phyloP scores from a whole-genome alignment of 1,140 invertebrate species.

The Pectinophora gossypiella region DNA sequence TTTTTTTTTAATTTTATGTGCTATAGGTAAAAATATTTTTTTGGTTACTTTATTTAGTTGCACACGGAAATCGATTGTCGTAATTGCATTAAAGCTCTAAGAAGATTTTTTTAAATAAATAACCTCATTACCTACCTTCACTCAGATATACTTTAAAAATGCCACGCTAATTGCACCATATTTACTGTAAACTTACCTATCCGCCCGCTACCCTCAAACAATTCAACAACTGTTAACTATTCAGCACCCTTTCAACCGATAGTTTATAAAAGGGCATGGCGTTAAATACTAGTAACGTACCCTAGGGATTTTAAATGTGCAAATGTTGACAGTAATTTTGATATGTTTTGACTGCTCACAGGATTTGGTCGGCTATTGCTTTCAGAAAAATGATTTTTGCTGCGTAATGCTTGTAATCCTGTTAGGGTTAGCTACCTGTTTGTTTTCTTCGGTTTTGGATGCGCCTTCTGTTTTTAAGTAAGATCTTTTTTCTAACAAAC shows the following conservation, averaged over 20 bases:
- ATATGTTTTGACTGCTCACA: conserved; percentile 56
- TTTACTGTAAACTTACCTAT: too few relatives aligned
- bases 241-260: conserved; percentile 27
- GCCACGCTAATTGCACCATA: too few relatives aligned
- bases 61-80: too few relatives aligned
- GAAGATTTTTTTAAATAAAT: too few relatives aligned
- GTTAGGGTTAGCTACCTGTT: conserved; percentile 36
- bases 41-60: too few relatives aligned
- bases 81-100: too few relatives aligned
- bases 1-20: too few relatives aligned
- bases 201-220: conserved; percentile 19
- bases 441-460: conserved; percentile 12
- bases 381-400: conserved; percentile 27
- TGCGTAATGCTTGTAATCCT: conserved; percentile 43
- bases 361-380: conserved; percentile 29
- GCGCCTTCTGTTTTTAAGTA: not conserved
- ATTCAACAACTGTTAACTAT: conserved; percentile 6
- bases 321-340: conserved; percentile 53
- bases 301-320: conserved; percentile 34
- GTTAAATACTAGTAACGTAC: conserved; percentile 32
- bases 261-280: conserved; percentile 25
- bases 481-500: not conserved
- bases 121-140: too few relatives aligned
- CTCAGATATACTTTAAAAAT: too few relatives aligned
- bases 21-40: too few relatives aligned